Percentiles rank a stretch among this genome's conserved stretches.
phyloP scores from a whole-genome alignment of 2,888 invertebrate species.

The Stenoptilia bipunctidactyla region DNA sequence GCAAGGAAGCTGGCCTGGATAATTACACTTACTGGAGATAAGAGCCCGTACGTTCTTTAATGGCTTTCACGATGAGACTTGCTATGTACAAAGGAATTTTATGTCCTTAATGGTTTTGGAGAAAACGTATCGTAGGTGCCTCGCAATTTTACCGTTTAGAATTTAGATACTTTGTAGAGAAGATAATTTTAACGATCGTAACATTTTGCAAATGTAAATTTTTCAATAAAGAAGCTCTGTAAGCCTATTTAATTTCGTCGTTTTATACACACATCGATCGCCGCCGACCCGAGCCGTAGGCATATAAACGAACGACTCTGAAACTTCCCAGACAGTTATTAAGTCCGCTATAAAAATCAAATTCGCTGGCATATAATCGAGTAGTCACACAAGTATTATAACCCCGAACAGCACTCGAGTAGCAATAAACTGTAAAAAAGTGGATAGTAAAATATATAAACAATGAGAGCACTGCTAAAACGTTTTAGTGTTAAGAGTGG shows the following conservation, averaged over 20 bases:
- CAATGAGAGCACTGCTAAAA: constrained; percentile 67
- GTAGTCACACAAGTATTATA: constrained; percentile 42
- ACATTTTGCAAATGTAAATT: no score
- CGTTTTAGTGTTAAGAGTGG: constrained; percentile 70
- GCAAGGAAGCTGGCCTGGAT: constrained; percentile 64
- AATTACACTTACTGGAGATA: constrained; percentile 58
- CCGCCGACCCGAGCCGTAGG: not conserved
- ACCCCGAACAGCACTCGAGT: constrained; percentile 49
- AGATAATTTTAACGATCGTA: no score
- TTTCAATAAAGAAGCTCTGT: no score
- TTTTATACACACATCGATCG: constrained; percentile 2
- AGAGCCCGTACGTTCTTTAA: constrained; percentile 42
- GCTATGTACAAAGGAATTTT: not conserved
- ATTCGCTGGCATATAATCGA: constrained; percentile 46
- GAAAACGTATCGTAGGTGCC: not conserved
- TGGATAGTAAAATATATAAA: constrained; percentile 68
- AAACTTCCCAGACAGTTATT: constrained; percentile 17
- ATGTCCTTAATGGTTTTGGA: not conserved
- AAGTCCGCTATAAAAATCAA: constrained; percentile 49
- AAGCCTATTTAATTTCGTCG: no score
- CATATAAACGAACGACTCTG: not conserved
- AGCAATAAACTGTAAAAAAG: constrained; percentile 64
- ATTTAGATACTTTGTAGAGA: no score
- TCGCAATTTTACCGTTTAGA: no score
- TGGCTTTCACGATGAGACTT: constrained; percentile 16